Evolutionary conservation across 2,797 vertebrate species (phyloP), one percentile per base, ranked within the genome.

Genomic region (Anguilla obscura): DNA sequence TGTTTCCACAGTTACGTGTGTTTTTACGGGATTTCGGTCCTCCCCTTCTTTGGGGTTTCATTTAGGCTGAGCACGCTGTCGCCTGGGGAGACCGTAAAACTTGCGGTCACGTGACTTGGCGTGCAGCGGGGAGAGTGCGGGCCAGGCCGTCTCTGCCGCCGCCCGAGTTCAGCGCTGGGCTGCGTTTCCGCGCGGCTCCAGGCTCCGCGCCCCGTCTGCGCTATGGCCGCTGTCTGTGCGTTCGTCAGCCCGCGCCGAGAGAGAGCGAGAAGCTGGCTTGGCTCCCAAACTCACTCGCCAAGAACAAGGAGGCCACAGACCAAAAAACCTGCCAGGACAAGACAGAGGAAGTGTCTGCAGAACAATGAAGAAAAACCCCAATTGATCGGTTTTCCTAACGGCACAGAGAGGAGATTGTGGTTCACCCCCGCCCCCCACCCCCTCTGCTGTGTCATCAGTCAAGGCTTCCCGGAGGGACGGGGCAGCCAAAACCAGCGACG

Each of bases 401-500:
- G 18, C 40, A 82, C 79, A 82, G 79, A 82, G 79, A 50, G 18
- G 79, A 50, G 18, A 48, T n/a, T 82, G 79, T 82, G 40, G 6
- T 18, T n/a, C 76, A 1, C 76, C 16, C 33, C 18, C 16, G 3
- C 76, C 16, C 33, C 18, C 16, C 40, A 0, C 36, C 18, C 76
- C 76, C 16, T 21, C 40, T 3, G 79, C 40, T 9, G 45, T 82
- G 79, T 82, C 79, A 82, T 82, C 79, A 48, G 45, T 82, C 79
- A 82, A 18, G 76, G 36, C 76, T 80, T 80, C 21, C 40, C 33
- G 14, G 76, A 50, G 40, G 21, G 45, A 80, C 1, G 79, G 74
- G 40, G n/a, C 79, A 50, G 79, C 45, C 21, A 10, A 82, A 48
- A 50, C 7, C 36, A n/a, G 79, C 9, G 36, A 82, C 18, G 40